Conservation (phyloP, 2,888 invertebrate species). For the Leptothorax acervorum region DNA sequence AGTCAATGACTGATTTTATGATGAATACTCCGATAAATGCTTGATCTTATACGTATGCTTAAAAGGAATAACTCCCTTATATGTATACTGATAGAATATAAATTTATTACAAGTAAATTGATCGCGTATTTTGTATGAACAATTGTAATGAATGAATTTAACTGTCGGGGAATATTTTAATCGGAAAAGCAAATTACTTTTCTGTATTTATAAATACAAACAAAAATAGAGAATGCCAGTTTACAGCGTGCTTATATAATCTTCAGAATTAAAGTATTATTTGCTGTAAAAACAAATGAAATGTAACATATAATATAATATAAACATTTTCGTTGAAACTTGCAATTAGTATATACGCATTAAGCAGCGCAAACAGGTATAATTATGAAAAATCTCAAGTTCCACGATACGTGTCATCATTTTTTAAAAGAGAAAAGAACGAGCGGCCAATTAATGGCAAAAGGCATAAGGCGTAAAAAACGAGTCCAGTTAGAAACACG, state of each 20-base stretch:
- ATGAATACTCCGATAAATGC: neutral
- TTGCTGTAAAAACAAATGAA: neutral
- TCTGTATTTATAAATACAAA: neutral
- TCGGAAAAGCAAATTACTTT: neutral
- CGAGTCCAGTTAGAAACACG: constrained; percentile 9
- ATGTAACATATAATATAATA: neutral
- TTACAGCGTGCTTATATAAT: neutral
- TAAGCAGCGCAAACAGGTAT: neutral
- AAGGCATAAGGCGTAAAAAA: constrained; percentile 2
- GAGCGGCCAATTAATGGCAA: constrained; percentile 10
- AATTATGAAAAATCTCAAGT: neutral
- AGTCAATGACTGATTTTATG: neutral
- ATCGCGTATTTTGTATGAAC: neutral
- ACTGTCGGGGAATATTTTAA: neutral
- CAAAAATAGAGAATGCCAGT: neutral
- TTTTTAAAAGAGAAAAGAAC: neutral
- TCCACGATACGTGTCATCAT: neutral
- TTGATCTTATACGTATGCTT: neutral
- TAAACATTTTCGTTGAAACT: neutral
- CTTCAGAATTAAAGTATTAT: neutral
- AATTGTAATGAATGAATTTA: neutral
- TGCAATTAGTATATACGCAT: neutral
- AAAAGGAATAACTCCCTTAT: neutral
- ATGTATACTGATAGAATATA: neutral
- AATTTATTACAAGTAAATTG: neutral